These are phyloP conservation scores for Scaptodrosophila latifasciaeformis DNA, from an alignment of 2,888 invertebrate species.

Conservation along the genomic window DNA sequence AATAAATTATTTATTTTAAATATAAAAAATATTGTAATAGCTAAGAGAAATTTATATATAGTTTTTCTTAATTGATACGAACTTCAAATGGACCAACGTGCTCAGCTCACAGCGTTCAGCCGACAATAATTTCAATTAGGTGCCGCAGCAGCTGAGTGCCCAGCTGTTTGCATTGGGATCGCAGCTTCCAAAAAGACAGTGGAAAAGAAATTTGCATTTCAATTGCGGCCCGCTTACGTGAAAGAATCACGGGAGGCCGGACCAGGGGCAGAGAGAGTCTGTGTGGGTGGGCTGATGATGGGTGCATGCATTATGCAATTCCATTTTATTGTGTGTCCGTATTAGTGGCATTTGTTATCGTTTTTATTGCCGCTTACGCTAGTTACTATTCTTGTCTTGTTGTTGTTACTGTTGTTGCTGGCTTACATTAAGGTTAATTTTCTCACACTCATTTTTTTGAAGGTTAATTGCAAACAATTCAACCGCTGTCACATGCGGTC, in stretches of 20 bases:
- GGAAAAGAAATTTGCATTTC: conserved; percentile 41
- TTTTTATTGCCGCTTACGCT: conserved; percentile 29
- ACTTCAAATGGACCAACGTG: conserved; percentile 61
- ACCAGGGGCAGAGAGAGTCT: neutral
- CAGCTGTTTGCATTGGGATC: conserved; percentile 61
- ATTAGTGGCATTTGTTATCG: conserved; percentile 35
- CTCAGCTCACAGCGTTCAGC: too few relatives aligned
- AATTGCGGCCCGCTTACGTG: conserved; percentile 29
- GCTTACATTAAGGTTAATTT: conserved; percentile 59
- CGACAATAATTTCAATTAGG: conserved; percentile 19
- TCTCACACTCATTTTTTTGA: conserved; percentile 55
- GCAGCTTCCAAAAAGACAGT: too few relatives aligned
- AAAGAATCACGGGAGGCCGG: neutral
- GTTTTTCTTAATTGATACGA: conserved; percentile 71
- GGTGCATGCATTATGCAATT: conserved; percentile 57
- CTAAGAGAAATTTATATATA: conserved; percentile 48
- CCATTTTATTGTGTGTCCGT: neutral
- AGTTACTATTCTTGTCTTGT: conserved; percentile 26
- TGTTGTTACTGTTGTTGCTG: conserved; percentile 24
- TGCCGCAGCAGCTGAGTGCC: conserved; percentile 37
- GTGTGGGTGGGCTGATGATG: too few relatives aligned
- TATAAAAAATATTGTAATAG: neutral
- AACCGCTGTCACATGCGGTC: conserved; percentile 2
- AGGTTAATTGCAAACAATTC: conserved; percentile 53
- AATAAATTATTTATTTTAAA: too few relatives aligned